Conservation (phyloP, 2,113 vertebrate genomes). For the Peromyscus maniculatus region DNA sequence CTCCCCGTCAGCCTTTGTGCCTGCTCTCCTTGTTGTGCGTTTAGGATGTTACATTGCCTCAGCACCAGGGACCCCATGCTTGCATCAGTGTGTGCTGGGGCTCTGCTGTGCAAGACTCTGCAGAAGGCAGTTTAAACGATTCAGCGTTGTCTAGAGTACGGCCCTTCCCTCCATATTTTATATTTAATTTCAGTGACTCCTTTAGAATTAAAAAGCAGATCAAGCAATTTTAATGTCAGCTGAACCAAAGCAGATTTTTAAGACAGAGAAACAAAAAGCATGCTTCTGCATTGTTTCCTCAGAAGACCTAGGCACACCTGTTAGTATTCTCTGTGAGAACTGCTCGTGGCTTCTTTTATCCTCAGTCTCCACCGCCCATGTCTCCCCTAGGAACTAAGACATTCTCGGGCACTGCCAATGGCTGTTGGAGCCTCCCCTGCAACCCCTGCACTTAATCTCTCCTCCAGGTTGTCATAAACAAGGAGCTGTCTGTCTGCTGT, state of each 20-base stretch:
- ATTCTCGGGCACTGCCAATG: neutral
- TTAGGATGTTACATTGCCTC: neutral
- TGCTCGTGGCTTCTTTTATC: neutral
- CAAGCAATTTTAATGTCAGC: conserved; percentile 63
- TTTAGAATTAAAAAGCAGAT: conserved; percentile 69
- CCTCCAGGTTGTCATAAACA: neutral
- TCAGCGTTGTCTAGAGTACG: conserved; percentile 1
- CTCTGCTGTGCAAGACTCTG: neutral
- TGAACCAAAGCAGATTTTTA: conserved; percentile 62
- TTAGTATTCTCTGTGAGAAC: neutral
- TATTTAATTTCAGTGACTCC: conserved; percentile 33
- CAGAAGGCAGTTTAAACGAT: conserved; percentile 16
- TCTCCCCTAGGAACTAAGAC: neutral
- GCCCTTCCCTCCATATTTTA: conserved; percentile 30
- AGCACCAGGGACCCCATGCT: neutral
- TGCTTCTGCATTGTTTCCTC: neutral
- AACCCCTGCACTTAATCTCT: neutral
- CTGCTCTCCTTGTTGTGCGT: neutral
- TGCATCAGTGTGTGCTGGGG: conserved; percentile 37
- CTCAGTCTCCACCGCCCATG: neutral
- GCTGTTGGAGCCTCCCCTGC: neutral
- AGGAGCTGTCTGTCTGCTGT: neutral
- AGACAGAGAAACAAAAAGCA: neutral
- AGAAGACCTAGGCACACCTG: neutral
- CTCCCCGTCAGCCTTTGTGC: neutral